phyloP scores from a whole-genome alignment of 2,113 vertebrate genomes.

The Mus pahari region DNA sequence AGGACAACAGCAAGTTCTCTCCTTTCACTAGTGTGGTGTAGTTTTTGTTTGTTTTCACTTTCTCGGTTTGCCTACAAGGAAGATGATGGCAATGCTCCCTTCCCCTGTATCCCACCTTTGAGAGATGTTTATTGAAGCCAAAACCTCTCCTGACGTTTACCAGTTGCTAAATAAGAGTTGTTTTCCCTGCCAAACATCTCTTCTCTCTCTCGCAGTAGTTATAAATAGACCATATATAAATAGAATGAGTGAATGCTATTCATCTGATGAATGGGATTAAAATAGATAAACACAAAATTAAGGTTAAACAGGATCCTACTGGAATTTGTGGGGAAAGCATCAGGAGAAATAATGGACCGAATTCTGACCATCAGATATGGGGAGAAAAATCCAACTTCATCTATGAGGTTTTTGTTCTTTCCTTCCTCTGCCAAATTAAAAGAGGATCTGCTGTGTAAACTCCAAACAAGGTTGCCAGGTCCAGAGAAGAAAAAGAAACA shows the following conservation, averaged over 20 bases:
- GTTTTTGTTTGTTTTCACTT: conserved; percentile 67
- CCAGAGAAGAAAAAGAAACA: neutral
- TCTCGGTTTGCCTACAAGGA: conserved; percentile 61
- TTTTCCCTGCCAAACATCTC: conserved; percentile 76
- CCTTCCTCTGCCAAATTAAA: neutral
- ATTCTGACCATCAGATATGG: neutral
- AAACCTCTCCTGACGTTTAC: conserved; percentile 72
- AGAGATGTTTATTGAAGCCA: conserved; percentile 72
- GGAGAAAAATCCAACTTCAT: conserved; percentile 21
- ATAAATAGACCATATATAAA: conserved; percentile 81
- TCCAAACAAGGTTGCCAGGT: neutral
- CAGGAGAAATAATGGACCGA: conserved; percentile 22
- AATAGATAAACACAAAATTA: conserved; percentile 77
- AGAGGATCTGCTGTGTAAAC: neutral
- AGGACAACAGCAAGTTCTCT: conserved; percentile 33
- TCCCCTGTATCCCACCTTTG: conserved; percentile 67
- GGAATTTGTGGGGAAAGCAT: conserved; percentile 79
- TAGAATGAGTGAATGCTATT: conserved; percentile 78
- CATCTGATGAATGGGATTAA: conserved; percentile 76
- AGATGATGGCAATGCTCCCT: conserved; percentile 56
- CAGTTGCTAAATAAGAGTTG: conserved; percentile 75
- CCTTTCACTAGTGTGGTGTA: neutral
- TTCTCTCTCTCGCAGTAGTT: conserved; percentile 73
- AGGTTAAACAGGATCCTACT: conserved; percentile 66
- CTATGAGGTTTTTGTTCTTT: neutral